Conservation (phyloP, 2,888 invertebrate species). For the Eristalis pertinax region DNA sequence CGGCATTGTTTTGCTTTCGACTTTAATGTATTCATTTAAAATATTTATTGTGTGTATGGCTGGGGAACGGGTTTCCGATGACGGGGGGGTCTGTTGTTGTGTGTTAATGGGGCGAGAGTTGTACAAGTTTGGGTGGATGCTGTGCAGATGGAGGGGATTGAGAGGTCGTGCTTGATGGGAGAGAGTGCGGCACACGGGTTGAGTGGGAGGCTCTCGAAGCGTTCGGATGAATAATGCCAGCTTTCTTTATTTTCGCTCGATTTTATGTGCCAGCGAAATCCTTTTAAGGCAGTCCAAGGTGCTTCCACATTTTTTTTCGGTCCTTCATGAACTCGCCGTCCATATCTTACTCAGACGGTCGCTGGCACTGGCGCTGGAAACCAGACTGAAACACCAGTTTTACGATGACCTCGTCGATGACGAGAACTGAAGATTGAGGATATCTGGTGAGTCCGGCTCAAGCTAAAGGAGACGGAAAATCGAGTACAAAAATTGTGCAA, state of each 20-base stretch:
- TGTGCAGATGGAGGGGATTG: not conserved
- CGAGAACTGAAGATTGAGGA: too few relatives aligned
- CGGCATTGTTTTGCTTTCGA: constrained; percentile 3
- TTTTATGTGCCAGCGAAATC: too few relatives aligned
- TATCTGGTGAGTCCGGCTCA: too few relatives aligned
- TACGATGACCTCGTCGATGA: too few relatives aligned
- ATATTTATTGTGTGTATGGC: constrained; percentile 13
- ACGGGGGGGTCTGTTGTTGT: not conserved
- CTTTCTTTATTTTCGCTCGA: not conserved
- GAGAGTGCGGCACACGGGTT: not conserved
- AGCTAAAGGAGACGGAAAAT: too few relatives aligned
- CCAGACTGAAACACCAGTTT: too few relatives aligned
- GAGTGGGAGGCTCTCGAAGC: not conserved
- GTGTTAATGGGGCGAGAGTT: constrained; percentile 21
- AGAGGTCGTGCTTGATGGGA: not conserved
- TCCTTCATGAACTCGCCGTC: too few relatives aligned
- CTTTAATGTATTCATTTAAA: constrained; percentile 38
- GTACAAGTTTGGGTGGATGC: not conserved
- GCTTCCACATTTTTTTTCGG: not conserved
- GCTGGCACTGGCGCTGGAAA: too few relatives aligned
- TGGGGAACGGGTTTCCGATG: not conserved
- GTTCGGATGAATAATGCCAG: not conserved
- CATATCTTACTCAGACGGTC: too few relatives aligned
- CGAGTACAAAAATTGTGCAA: too few relatives aligned
- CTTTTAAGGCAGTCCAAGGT: too few relatives aligned